Conservation (phyloP, 2,888 invertebrate genomes). For the Dyspetes luteomarginatus region DNA sequence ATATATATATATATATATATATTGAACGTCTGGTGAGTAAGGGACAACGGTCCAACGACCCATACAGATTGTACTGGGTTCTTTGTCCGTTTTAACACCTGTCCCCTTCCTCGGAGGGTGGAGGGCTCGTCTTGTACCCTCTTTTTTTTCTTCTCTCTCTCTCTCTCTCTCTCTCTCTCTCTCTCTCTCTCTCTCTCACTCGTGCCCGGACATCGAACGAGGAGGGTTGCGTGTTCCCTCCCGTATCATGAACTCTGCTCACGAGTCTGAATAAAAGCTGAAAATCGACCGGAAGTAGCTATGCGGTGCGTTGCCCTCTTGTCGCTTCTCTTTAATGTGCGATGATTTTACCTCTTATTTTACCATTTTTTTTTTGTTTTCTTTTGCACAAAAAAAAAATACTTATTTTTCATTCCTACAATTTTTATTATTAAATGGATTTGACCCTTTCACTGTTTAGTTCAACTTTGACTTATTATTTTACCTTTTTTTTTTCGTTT, state of each 20-base stretch:
- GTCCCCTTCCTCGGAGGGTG: slow-evolving; percentile 52
- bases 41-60: slow-evolving; percentile 56
- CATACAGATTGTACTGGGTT: slow-evolving; percentile 37
- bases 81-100: slow-evolving; percentile 62
- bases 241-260: slow-evolving; percentile 44
- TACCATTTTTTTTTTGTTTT: too few relatives aligned
- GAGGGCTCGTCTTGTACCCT: slow-evolving; percentile 29
- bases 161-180: too few relatives aligned
- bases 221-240: slow-evolving; percentile 56
- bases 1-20: too few relatives aligned
- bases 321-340: not conserved
- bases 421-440: too few relatives aligned
- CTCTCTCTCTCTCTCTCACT: slow-evolving; percentile 8
- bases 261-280: slow-evolving; percentile 50
- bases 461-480: too few relatives aligned
- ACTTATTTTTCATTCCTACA: too few relatives aligned
- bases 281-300: slow-evolving; percentile 62
- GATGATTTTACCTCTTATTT: too few relatives aligned
- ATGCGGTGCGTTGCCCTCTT: slow-evolving; percentile 61
- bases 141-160: slow-evolving; percentile 34
- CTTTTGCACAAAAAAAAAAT: not conserved
- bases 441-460: too few relatives aligned
- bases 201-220: slow-evolving; percentile 42
- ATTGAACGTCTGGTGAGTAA: too few relatives aligned
- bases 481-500: too few relatives aligned